Evolutionary conservation across 2,797 vertebrate species (phyloP), one percentile per base, ranked within the genome.

Genomic region (Argentina silus): DNA sequence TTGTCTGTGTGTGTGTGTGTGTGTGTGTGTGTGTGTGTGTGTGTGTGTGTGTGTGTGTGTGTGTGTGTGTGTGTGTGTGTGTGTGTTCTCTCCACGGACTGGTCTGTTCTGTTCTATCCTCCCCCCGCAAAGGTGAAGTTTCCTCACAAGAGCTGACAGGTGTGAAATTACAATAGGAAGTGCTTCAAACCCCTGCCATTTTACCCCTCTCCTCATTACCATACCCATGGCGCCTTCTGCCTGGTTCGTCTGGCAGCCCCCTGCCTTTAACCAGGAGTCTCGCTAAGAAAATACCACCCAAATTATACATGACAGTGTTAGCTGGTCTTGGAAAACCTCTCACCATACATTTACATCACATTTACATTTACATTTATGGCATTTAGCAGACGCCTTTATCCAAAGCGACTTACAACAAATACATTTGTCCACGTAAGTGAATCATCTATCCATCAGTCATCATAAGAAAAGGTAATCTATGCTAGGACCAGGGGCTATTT

Each of bases 81-180:
- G 61, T 63, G 61, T 63, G 60, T 85, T 84, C 89, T 90, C 86
- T 86, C 81, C 64, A 57, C 69, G 65, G 80, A 74, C 76, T 42
- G 84, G 81, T 53, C 76, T 78, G 81, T 78, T 83, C 88, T 85
- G 78, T 85, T 91, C 88, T 88, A 86, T 88, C 86, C 75, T 79
- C 87, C 88, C 88, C 86, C 83, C 82, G 86, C 83, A 93, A 93
- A 94, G 90, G 92, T 94, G 92, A 93, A 89, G 85, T 93, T 90
- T 90, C 86, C 80, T 92, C 91, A 91, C 85, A 67, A 83, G 86
- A 89, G 92, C 89, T 92, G 93, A 94, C 92, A 93, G 88, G 89
- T 93, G 92, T 94, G 91, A 94, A 93, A 94, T 93, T 93, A 92
- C 92, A 81, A 90, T 90, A 79, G 90, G 87, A 92, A 91, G 87